phyloP scores from a whole-genome alignment of 2,113 vertebrate species.

The Zingel zingel region DNA sequence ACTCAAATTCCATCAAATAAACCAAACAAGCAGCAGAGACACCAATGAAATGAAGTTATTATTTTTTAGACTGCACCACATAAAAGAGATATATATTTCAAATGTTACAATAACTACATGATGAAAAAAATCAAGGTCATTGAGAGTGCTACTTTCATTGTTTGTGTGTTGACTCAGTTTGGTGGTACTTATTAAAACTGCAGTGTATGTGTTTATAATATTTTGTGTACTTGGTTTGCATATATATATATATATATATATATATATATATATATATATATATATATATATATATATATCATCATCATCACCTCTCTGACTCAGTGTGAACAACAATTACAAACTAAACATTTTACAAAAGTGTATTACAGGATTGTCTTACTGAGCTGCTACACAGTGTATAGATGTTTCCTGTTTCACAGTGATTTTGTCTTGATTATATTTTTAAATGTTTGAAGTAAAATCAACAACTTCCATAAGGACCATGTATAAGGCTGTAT shows the following conservation, averaged over 20 bases:
- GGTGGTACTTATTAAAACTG: not conserved
- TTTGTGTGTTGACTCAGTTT: not conserved
- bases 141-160: not conserved
- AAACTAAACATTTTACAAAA: not conserved
- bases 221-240: not conserved
- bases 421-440: not conserved
- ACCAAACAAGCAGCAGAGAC: not conserved
- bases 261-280: no score
- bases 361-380: not conserved
- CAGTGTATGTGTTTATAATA: not conserved
- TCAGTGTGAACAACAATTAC: not conserved
- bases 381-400: not conserved
- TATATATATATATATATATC: no score
- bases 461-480: not conserved
- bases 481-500: not conserved
- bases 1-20: not conserved
- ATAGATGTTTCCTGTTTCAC: not conserved
- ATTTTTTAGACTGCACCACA: not conserved
- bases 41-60: not conserved
- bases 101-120: not conserved
- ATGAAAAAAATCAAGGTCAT: not conserved
- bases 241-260: not conserved
- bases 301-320: not conserved
- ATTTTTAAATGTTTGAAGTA: no score
- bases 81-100: constrained; percentile 6